A percentile compares a stretch with the other conserved stretches of the same genome.
Evolutionary conservation across 2,113 vertebrate genomes (phyloP).

Genomic region (Poecile atricapillus): DNA sequence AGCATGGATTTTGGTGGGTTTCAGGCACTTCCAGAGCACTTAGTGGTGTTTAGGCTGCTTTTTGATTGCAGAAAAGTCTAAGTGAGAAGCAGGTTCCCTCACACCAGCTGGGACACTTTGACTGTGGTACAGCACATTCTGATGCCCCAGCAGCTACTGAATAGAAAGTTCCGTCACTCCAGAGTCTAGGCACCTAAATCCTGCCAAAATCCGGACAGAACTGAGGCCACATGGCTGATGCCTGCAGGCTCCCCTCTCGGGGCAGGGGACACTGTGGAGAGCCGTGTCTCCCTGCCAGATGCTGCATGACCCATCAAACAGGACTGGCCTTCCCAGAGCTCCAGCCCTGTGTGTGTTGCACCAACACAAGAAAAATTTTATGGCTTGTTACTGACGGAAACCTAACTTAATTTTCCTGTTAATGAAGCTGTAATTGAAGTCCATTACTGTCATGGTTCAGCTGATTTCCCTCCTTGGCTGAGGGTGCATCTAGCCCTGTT

Average conservation of each 20-base stretch:
- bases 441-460: neutral
- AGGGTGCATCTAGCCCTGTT: accelerated
- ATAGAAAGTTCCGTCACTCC: neutral
- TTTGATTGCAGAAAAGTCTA: neutral
- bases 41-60: accelerated
- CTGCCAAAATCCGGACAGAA: neutral
- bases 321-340: neutral
- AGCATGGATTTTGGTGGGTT: neutral
- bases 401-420: neutral
- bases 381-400: neutral
- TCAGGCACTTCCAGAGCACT: neutral
- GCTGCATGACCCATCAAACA: neutral
- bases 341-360: neutral
- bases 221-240: accelerated
- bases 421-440: neutral
- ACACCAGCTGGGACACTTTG: accelerated
- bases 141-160: neutral
- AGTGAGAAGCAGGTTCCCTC: neutral
- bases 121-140: accelerated
- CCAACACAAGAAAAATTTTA: accelerated
- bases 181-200: neutral
- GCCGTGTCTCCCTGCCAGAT: accelerated
- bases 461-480: neutral
- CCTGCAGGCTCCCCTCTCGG: neutral
- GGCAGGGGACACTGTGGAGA: neutral